A percentile compares a stretch with the other conserved stretches of the same genome.
Evolutionary conservation across 2,797 vertebrate genomes (phyloP).

Genomic region (Petrocephalus schoutedeni): DNA sequence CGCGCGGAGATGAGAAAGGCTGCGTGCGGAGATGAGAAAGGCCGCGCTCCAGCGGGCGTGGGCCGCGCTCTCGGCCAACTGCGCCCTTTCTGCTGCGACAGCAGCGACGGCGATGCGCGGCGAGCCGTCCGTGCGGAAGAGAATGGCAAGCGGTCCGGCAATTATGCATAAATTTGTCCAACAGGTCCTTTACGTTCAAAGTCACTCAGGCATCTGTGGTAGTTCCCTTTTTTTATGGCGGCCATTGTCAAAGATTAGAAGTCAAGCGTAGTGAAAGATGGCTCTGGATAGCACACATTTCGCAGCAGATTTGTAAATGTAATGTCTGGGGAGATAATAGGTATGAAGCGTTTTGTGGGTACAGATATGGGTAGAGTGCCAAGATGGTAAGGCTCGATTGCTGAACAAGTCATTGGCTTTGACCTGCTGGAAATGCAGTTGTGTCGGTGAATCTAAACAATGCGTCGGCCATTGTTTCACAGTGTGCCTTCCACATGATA

Average conservation of each 20-base stretch:
- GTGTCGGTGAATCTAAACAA: not conserved
- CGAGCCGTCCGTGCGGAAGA: not conserved
- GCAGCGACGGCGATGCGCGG: not conserved
- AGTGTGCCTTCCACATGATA: not conserved
- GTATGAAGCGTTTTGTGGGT: not conserved
- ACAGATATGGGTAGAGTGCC: not conserved
- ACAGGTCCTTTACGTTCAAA: not conserved
- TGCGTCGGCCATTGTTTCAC: not conserved
- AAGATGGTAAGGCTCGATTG: not conserved
- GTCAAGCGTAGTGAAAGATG: not conserved
- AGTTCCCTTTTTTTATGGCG: not conserved
- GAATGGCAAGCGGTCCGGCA: not conserved
- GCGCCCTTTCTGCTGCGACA: not conserved
- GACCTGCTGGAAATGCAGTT: not conserved
- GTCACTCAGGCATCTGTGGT: not conserved
- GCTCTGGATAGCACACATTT: not conserved
- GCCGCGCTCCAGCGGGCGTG: not conserved
- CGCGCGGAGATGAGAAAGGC: not conserved
- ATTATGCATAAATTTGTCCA: not conserved
- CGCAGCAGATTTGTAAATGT: not conserved
- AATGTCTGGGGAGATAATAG: not conserved
- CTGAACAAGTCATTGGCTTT: not conserved
- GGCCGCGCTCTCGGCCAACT: not conserved
- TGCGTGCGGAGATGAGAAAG: not conserved
- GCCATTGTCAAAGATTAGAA: constrained; percentile 2